These are phyloP conservation scores for Arctocebus calabarensis DNA, from an alignment of 2,797 vertebrate genomes.

Conservation along the genomic window DNA sequence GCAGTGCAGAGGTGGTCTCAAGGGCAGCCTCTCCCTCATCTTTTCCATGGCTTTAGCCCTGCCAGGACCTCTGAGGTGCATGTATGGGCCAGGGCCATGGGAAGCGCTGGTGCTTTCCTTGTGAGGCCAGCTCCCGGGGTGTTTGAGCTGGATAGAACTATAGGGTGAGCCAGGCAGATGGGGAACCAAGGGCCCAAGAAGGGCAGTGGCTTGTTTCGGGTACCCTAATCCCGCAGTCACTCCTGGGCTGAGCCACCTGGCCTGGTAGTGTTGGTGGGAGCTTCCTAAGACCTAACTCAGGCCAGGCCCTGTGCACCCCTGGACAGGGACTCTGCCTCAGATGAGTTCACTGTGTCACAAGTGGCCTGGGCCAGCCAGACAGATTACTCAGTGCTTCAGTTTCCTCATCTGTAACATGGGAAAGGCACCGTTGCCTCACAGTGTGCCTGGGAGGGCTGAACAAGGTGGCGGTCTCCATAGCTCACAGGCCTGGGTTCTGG, in stretches of 20 bases:
- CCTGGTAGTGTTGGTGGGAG: neutral
- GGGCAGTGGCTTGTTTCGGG: neutral
- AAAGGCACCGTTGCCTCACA: neutral
- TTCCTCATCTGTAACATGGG: neutral
- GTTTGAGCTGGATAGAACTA: neutral
- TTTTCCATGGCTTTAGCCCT: neutral
- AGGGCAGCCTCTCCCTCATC: neutral
- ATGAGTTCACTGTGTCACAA: neutral
- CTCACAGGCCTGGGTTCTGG: neutral
- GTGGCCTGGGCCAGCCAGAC: neutral
- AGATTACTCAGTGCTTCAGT: neutral
- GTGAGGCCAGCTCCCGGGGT: neutral
- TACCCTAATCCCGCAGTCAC: neutral
- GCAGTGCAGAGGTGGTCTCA: neutral
- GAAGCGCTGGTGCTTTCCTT: neutral
- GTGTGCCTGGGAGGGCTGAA: neutral
- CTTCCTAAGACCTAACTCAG: neutral
- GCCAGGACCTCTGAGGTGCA: neutral
- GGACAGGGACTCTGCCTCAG: neutral
- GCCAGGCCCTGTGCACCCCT: accelerated
- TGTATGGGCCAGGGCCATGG: accelerated
- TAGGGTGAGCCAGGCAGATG: neutral
- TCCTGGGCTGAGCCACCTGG: neutral
- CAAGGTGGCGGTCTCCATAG: accelerated
- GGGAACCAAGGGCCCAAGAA: neutral